A percentile compares a stretch with the other conserved stretches of the same genome.
phyloP scores from a whole-genome alignment of 2,888 invertebrate genomes.

The Tipula confusa region DNA sequence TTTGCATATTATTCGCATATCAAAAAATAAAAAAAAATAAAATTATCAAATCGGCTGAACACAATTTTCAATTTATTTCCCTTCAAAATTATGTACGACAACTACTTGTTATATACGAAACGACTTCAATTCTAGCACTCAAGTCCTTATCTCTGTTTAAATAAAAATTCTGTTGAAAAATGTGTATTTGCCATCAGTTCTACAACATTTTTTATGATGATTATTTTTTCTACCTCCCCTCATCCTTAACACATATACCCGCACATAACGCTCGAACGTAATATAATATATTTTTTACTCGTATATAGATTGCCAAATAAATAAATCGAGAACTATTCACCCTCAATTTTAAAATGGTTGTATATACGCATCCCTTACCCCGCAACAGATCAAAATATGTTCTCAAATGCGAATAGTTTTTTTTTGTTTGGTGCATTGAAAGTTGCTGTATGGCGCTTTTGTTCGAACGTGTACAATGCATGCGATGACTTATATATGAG shows the following conservation, averaged over 20 bases:
- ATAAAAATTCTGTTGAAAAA: conserved; percentile 15
- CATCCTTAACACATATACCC: background rate
- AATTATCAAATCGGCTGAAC: background rate
- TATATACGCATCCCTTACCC: background rate
- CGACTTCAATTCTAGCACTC: conserved; percentile 12
- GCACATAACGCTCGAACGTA: background rate
- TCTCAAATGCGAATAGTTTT: background rate
- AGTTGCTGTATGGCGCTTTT: background rate
- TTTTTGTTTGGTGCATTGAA: background rate
- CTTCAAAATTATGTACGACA: background rate
- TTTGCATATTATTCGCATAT: conserved; percentile 9
- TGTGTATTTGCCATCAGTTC: conserved; percentile 9
- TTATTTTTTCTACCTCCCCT: background rate
- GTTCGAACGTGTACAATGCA: background rate
- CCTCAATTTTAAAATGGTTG: conserved; percentile 20
- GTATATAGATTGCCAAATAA: conserved; percentile 4
- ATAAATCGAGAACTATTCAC: conserved; percentile 9
- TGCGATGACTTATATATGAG: background rate
- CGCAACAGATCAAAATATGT: background rate
- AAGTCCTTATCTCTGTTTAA: background rate
- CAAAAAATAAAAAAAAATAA: too few species aligned
- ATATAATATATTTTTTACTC: too few species aligned
- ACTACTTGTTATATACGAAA: background rate
- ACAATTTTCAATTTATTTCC: background rate
- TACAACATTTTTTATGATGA: conserved; percentile 13